These are phyloP conservation scores for Aphelinus certus DNA, from an alignment of 1,140 invertebrate species.

Conservation along the genomic window DNA sequence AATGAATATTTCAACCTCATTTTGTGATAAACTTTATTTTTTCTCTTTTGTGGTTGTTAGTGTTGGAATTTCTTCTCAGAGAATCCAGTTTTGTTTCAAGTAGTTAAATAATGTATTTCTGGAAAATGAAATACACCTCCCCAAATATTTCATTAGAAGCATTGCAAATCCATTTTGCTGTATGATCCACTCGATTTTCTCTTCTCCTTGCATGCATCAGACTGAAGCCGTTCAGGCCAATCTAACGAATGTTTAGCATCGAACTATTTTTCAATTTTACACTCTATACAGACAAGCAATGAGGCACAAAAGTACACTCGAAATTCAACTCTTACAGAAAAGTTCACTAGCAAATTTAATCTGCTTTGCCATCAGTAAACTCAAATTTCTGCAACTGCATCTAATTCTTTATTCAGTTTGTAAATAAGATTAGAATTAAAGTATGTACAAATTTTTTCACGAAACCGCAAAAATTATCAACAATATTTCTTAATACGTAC, in stretches of 20 bases:
- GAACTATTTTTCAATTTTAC: constrained; percentile 33
- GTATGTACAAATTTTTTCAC: constrained; percentile 38
- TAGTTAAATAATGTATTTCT: constrained; percentile 32
- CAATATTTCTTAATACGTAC: constrained; percentile 38
- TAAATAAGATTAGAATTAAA: constrained; percentile 41
- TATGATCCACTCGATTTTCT: constrained; percentile 35
- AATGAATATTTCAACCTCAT: constrained; percentile 32
- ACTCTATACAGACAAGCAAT: constrained; percentile 41
- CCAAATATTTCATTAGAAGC: constrained; percentile 29
- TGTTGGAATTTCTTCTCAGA: constrained; percentile 20
- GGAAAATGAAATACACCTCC: constrained; percentile 28
- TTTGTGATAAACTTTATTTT: constrained; percentile 16
- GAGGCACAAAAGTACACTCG: constrained; percentile 26
- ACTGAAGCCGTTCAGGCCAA: constrained; percentile 32
- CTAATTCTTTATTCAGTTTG: constrained; percentile 37
- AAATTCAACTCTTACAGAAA: constrained; percentile 36
- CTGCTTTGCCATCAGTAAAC: constrained; percentile 39
- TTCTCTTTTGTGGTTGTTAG: neutral
- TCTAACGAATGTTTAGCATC: constrained; percentile 24
- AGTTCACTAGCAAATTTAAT: constrained; percentile 39
- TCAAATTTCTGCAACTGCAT: constrained; percentile 29
- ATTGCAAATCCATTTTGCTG: constrained; percentile 30
- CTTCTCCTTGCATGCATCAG: constrained; percentile 31
- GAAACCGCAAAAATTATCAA: constrained; percentile 38
- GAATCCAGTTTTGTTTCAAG: constrained; percentile 24